Evolutionary conservation across 2,797 vertebrate species (phyloP), one percentile per base, ranked within the genome.

Genomic region (Distichodus sexfasciatus): DNA sequence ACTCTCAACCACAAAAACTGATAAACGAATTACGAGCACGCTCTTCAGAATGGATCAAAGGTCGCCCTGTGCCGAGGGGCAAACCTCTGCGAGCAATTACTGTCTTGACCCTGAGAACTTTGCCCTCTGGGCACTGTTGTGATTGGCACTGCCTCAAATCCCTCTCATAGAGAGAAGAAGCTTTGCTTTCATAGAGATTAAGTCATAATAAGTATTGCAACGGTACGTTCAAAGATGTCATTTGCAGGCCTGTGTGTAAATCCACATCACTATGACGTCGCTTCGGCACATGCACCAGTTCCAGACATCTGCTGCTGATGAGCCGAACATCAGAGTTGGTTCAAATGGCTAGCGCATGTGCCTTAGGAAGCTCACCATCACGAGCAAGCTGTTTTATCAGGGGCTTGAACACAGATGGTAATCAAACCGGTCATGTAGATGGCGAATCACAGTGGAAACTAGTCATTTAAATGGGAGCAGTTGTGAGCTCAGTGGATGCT

Each of bases 61-160:
- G 75, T 76, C 70, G 41, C 23, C 6, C 29, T 17, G 40, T 55
- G 70, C 75, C 70, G 9, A 60, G 54, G 69, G 75, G 65, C 70
- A 76, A 76, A 76, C 40, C 54, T 65, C 66, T 76, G 75, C 59
- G 33, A 76, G 54, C 75, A 72, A 73, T 73, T 76, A 69, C 40
- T 60, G 61, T 15, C 31, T 44, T 40, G 75, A 76, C 69, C 74
- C 60, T 31, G 29, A 53, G 29, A 72, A 64, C 74, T 47, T 44
- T 76, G 69, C 67, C 60, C 69, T 59, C 6, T 26, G 48, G 29
- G 55, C 38, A 58, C 14, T 55, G 31, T 44, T 8, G 46, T 47
- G 63, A 67, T 23, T 67, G 71, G 23, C 44, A 59, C 19, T 64
- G 28, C 62, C 53, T 51, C 54, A 33, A 64, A 33, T 41, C 51